These are phyloP conservation scores for Buathra laborator DNA, from an alignment of 2,888 invertebrate genomes.

Conservation along the genomic window DNA sequence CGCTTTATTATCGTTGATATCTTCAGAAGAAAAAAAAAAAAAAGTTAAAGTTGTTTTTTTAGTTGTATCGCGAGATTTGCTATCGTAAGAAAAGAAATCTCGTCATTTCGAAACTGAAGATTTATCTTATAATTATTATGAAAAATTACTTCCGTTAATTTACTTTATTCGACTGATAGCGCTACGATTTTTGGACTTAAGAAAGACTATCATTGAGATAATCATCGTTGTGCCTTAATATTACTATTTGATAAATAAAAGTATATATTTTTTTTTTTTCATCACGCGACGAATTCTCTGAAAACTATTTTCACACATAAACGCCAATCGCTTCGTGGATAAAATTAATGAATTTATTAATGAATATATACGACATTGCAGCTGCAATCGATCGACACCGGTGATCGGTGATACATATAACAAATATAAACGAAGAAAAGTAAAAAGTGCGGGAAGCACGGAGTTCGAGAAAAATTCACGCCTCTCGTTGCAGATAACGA, in stretches of 20 bases:
- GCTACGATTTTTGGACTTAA: neutral
- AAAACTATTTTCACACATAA: neutral
- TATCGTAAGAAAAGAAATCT: neutral
- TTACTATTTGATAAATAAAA: neutral
- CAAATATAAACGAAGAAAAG: neutral
- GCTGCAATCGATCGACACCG: neutral
- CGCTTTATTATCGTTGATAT: neutral
- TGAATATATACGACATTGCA: neutral
- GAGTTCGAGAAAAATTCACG: slow-evolving; percentile 66
- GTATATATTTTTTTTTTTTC: neutral
- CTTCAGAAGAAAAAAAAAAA: neutral
- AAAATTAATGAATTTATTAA: slow-evolving; percentile 8
- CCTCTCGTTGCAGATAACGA: slow-evolving; percentile 82
- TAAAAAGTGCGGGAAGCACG: neutral
- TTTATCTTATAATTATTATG: neutral
- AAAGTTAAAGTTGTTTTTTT: neutral
- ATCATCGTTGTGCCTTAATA: neutral
- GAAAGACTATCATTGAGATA: slow-evolving; percentile 2
- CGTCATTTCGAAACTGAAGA: neutral
- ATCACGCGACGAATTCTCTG: neutral
- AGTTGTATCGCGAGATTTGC: no score
- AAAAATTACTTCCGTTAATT: neutral
- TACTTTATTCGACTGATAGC: neutral
- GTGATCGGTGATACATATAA: neutral
- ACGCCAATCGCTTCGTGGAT: neutral